Conservation (phyloP, 2,113 vertebrate genomes). For the Castor canadensis region DNA sequence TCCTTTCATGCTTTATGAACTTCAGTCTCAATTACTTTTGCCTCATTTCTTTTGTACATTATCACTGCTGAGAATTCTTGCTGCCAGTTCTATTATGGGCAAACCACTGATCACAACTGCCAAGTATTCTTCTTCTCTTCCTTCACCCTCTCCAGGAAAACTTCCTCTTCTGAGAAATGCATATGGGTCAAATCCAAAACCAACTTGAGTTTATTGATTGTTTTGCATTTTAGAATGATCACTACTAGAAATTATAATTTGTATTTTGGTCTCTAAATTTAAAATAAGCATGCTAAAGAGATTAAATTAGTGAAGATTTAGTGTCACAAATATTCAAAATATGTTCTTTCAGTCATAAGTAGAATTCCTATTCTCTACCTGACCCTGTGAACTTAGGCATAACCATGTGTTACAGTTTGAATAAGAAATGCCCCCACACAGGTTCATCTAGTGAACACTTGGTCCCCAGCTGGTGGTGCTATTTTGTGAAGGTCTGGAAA, state of each 20-base stretch:
- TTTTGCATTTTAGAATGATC: slow-evolving; percentile 42
- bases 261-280: neutral
- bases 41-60: slow-evolving; percentile 17
- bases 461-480: no score
- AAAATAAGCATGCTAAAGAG: neutral
- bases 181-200: slow-evolving; percentile 25
- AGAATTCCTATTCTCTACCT: neutral
- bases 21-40: slow-evolving; percentile 24
- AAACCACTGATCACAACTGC: slow-evolving; percentile 23
- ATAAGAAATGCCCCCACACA: no score
- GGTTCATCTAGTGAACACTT: no score
- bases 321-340: neutral
- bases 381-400: neutral
- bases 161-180: slow-evolving; percentile 27
- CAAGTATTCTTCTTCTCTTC: slow-evolving; percentile 3
- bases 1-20: slow-evolving; percentile 57
- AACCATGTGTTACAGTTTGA: neutral
- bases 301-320: neutral
- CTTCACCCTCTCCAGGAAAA: slow-evolving; percentile 30
- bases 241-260: neutral
- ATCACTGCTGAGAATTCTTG: slow-evolving; percentile 21
- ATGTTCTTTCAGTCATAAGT: neutral
- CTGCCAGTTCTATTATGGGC: neutral
- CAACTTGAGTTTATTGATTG: neutral
- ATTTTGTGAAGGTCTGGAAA: no score